phyloP scores from a whole-genome alignment of 2,888 invertebrate genomes.

The Allacma fusca region DNA sequence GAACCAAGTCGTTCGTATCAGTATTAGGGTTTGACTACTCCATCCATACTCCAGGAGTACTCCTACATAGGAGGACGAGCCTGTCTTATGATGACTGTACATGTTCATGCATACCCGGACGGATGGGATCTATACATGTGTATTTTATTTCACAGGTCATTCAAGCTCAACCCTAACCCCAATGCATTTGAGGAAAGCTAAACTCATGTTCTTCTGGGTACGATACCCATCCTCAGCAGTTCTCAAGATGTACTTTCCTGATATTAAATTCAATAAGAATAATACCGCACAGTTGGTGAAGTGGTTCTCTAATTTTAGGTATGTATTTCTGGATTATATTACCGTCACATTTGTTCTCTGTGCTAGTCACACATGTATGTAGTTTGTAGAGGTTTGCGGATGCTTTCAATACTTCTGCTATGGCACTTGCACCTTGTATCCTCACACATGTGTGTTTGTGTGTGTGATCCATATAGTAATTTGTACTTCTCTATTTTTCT shows the following conservation, averaged over 20 bases:
- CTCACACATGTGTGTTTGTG: no score
- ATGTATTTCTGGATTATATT: constrained; percentile 50
- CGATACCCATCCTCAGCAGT: constrained; percentile 98
- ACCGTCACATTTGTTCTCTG: neutral
- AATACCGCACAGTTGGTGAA: constrained; percentile 99
- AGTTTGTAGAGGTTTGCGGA: neutral
- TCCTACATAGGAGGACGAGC: no score
- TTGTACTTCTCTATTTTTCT: neutral
- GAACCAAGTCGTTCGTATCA: constrained; percentile 3
- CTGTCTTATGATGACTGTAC: no score
- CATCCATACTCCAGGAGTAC: no score
- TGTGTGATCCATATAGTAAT: neutral
- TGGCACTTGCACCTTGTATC: neutral
- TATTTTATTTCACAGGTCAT: constrained; percentile 53
- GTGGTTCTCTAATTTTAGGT: constrained; percentile 99
- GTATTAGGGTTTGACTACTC: neutral
- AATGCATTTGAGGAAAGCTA: constrained; percentile 99
- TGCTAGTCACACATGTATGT: neutral
- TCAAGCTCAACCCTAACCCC: constrained; percentile 93
- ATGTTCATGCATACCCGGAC: no score
- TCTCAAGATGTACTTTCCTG: constrained; percentile 99
- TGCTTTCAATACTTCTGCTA: neutral
- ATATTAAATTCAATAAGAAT: constrained; percentile 99
- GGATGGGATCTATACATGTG: constrained; percentile 17
- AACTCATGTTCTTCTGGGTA: constrained; percentile 99